Percentiles rank a stretch among this genome's conserved stretches.
Conservation (phyloP, 2,888 invertebrate species). For the Acanthosepion esculentum region DNA sequence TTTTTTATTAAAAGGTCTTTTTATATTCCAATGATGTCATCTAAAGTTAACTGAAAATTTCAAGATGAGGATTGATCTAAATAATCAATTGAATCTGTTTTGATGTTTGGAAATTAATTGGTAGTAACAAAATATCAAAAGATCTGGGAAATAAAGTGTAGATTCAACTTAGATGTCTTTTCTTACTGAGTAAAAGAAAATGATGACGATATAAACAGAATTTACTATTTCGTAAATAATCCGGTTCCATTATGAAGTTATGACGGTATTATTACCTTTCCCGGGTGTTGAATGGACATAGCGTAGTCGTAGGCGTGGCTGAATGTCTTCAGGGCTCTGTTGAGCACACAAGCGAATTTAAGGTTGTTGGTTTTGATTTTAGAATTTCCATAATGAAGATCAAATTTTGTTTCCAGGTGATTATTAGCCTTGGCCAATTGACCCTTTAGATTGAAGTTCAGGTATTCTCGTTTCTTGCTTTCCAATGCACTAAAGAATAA, state of each 20-base stretch:
- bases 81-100: no score
- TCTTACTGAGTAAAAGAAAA: no score
- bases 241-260: not conserved
- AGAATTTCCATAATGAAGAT: not conserved
- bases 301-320: conserved; percentile 34
- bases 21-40: no score
- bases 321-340: conserved; percentile 49
- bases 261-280: conserved; percentile 43
- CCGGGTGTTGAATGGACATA: conserved; percentile 45
- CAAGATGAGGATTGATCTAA: no score
- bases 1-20: no score
- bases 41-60: no score
- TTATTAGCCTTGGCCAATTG: not conserved
- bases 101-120: no score
- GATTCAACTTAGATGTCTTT: no score
- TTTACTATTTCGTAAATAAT: no score
- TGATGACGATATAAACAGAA: no score
- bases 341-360: conserved; percentile 48
- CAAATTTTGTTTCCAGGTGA: conserved; percentile 24
- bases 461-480: not conserved
- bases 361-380: conserved; percentile 48
- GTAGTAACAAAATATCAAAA: no score
- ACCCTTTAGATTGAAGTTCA: conserved; percentile 14
- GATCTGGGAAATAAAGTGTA: no score
- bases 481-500: not conserved